A percentile compares a stretch with the other conserved stretches of the same genome.
phyloP scores from a whole-genome alignment of 2,113 vertebrate species.

The Bothrops jararaca region DNA sequence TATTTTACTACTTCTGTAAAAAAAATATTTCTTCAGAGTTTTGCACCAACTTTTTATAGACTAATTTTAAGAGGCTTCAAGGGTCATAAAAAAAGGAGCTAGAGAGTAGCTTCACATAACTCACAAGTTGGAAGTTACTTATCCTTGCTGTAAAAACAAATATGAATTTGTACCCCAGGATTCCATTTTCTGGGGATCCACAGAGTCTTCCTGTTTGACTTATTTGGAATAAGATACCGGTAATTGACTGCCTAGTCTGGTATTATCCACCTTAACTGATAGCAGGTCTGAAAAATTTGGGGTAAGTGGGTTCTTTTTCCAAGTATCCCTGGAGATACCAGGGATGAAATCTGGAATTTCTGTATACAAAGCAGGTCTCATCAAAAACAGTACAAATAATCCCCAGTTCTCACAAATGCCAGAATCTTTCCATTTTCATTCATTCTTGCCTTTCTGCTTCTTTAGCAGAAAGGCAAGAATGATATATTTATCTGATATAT shows the following conservation, averaged over 20 bases:
- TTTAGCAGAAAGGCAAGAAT: too few relatives aligned
- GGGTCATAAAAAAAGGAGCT: background rate
- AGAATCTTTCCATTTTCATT: background rate
- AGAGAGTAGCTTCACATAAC: background rate
- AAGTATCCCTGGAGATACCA: background rate
- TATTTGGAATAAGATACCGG: background rate
- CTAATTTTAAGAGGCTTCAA: background rate
- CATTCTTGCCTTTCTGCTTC: background rate
- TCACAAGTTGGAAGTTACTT: background rate
- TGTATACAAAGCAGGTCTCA: background rate
- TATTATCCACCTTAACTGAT: background rate
- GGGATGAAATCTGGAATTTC: background rate
- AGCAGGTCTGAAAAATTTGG: background rate
- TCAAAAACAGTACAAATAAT: background rate
- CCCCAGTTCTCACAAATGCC: background rate
- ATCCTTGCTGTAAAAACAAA: background rate
- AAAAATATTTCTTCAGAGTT: background rate
- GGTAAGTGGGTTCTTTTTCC: background rate
- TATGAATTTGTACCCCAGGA: background rate
- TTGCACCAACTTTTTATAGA: background rate
- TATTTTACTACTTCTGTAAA: background rate
- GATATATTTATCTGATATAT: too few relatives aligned
- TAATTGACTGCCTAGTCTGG: background rate
- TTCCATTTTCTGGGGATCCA: background rate
- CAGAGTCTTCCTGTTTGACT: background rate